phyloP scores from a whole-genome alignment of 2,888 invertebrate genomes.

The Orchesella flavescens region DNA sequence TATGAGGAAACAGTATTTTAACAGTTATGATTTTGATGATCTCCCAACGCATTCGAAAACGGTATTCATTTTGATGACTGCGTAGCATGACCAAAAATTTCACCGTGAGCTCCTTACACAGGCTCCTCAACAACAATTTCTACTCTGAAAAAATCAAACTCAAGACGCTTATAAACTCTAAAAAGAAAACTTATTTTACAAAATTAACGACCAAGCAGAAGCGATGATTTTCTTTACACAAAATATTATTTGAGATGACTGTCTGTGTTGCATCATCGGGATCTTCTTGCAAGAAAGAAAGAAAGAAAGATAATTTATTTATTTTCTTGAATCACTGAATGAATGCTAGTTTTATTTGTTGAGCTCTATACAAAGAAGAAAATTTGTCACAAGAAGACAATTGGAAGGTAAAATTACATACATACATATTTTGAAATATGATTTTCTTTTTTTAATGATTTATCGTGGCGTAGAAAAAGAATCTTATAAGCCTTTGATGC shows the following conservation, averaged over 20 bases:
- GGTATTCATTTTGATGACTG: conserved; percentile 9
- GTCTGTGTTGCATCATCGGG: conserved; percentile 39
- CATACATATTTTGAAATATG: neutral
- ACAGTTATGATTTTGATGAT: conserved; percentile 33
- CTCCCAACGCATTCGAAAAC: conserved; percentile 52
- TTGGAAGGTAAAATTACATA: conserved; percentile 38
- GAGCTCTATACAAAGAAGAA: conserved; percentile 37
- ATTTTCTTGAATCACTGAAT: conserved; percentile 40
- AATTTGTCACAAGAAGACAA: conserved; percentile 48
- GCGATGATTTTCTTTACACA: neutral
- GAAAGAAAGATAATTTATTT: too few species aligned
- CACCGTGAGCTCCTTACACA: conserved; percentile 21
- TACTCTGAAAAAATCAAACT: conserved; percentile 14
- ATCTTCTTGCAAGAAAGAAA: conserved; percentile 19
- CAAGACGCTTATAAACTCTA: conserved; percentile 49
- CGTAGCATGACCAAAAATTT: conserved; percentile 7
- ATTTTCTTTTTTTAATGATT: neutral
- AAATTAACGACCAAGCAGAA: neutral
- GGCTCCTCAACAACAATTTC: conserved; percentile 18
- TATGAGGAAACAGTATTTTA: conserved; percentile 49
- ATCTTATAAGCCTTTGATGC: too few species aligned
- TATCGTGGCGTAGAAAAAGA: neutral
- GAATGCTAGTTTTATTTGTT: conserved; percentile 32
- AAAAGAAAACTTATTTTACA: conserved; percentile 26
- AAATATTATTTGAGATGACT: conserved; percentile 12